A percentile compares a stretch with the other conserved stretches of the same genome.
Conservation (phyloP, 2,888 invertebrate species). For the Athripsodes cinereus region DNA sequence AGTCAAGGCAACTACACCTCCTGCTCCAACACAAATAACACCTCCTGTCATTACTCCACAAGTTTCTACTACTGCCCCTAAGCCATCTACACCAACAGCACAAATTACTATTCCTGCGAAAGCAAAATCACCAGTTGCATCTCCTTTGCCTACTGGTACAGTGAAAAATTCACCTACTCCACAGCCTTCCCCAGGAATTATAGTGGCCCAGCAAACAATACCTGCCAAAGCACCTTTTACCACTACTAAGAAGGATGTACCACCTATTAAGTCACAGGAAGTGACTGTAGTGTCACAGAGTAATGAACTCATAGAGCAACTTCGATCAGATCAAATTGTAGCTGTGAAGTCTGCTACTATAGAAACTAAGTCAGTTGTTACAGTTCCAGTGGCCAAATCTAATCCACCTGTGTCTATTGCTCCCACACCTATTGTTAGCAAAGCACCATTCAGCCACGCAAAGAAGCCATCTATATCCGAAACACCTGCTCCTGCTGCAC, state of each 20-base stretch:
- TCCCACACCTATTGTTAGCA: conserved; percentile 46
- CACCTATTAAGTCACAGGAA: conserved; percentile 32
- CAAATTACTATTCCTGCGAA: conserved; percentile 31
- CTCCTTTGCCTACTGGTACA: conserved; percentile 44
- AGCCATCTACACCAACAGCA: conserved; percentile 29
- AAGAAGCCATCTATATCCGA: conserved; percentile 38
- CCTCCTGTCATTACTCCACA: not conserved
- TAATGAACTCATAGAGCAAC: conserved; percentile 34
- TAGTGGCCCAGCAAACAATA: conserved; percentile 43
- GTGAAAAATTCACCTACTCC: conserved; percentile 42
- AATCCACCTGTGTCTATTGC: conserved; percentile 42
- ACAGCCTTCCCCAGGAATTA: conserved; percentile 43
- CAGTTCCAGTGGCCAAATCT: conserved; percentile 37
- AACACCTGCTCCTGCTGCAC: conserved; percentile 36
- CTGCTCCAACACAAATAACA: not conserved
- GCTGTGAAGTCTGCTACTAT: conserved; percentile 43
- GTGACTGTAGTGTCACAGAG: conserved; percentile 42
- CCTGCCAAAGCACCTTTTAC: conserved; percentile 46
- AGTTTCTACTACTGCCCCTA: conserved; percentile 26
- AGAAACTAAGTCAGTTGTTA: conserved; percentile 34
- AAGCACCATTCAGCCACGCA: conserved; percentile 45
- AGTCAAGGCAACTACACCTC: not conserved
- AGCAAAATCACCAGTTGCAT: conserved; percentile 38
- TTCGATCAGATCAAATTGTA: conserved; percentile 30
- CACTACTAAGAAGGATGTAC: conserved; percentile 42